Conservation (phyloP, 2,797 vertebrate species). For the Myotis daubentonii region DNA sequence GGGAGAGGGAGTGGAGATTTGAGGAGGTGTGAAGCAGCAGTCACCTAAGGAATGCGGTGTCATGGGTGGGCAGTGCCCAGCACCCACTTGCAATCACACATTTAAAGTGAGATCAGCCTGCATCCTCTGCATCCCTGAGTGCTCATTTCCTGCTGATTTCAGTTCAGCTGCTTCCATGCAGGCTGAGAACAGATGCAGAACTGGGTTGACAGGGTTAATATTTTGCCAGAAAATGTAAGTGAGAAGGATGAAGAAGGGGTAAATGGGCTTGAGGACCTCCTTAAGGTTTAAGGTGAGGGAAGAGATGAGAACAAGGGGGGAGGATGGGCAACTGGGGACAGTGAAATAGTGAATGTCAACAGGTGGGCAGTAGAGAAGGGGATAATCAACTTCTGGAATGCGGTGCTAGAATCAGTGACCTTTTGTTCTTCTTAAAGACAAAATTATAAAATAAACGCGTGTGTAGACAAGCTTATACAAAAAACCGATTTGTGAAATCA, state of each 20-base stretch:
- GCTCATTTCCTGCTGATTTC: background rate
- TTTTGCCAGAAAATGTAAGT: background rate
- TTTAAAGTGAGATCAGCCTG: background rate
- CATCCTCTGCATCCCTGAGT: background rate
- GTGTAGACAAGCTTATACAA: background rate
- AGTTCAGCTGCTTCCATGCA: background rate
- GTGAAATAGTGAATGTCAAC: background rate
- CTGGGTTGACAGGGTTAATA: background rate
- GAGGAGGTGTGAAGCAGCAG: background rate
- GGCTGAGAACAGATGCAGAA: background rate
- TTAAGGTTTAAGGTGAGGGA: background rate
- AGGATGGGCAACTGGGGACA: background rate
- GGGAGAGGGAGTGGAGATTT: background rate
- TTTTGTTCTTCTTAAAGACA: constrained; percentile 4
- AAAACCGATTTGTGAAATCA: background rate
- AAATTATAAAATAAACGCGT: background rate
- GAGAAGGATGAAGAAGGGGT: background rate
- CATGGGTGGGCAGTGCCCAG: background rate
- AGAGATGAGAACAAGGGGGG: background rate
- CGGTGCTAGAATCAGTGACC: background rate
- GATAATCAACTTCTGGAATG: background rate
- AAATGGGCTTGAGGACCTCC: background rate
- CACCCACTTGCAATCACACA: rapidly evolving
- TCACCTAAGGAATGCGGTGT: background rate
- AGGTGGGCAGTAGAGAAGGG: background rate